Percentiles rank a stretch among this genome's conserved stretches.
phyloP scores from a whole-genome alignment of 2,888 invertebrate species.

The Leptarthrus brevirostris region DNA sequence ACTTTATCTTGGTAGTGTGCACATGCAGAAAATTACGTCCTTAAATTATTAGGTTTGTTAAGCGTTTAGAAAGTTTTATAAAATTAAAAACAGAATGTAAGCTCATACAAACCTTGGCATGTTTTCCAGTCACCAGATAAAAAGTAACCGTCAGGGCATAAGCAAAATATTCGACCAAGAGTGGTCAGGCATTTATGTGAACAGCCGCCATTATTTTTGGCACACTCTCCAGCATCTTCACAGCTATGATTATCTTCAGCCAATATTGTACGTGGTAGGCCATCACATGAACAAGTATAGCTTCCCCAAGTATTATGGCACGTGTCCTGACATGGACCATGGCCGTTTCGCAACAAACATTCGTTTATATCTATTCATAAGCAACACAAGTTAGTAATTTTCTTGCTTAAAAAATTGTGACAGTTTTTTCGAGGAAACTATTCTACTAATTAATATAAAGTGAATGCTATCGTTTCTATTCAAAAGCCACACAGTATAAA shows the following conservation, averaged over 20 bases:
- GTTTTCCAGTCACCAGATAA: conserved; percentile 65
- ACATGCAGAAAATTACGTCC: conserved; percentile 31
- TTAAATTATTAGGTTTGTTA: not conserved
- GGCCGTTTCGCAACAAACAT: conserved; percentile 72
- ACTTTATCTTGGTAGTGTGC: not conserved
- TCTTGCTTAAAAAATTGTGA: not conserved
- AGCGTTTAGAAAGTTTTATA: too few relatives aligned
- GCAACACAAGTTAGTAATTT: not conserved
- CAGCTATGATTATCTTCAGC: conserved; percentile 71
- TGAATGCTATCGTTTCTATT: too few relatives aligned
- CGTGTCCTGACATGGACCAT: conserved; percentile 74
- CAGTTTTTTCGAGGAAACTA: too few relatives aligned
- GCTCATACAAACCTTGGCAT: conserved; percentile 66
- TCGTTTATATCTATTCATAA: conserved; percentile 71
- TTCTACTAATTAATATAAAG: too few relatives aligned
- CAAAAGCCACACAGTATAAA: too few relatives aligned
- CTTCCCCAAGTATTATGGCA: conserved; percentile 72
- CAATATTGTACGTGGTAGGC: conserved; percentile 72
- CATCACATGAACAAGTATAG: conserved; percentile 71
- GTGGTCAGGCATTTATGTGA: conserved; percentile 68
- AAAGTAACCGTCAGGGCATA: conserved; percentile 67
- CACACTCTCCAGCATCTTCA: conserved; percentile 65
- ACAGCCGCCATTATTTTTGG: conserved; percentile 67
- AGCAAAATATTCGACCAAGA: conserved; percentile 68
- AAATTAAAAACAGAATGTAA: too few relatives aligned